Percentiles rank a stretch among this genome's conserved stretches.
Evolutionary conservation across 2,888 invertebrate genomes (phyloP).

Genomic region (Crioceris asparagi): DNA sequence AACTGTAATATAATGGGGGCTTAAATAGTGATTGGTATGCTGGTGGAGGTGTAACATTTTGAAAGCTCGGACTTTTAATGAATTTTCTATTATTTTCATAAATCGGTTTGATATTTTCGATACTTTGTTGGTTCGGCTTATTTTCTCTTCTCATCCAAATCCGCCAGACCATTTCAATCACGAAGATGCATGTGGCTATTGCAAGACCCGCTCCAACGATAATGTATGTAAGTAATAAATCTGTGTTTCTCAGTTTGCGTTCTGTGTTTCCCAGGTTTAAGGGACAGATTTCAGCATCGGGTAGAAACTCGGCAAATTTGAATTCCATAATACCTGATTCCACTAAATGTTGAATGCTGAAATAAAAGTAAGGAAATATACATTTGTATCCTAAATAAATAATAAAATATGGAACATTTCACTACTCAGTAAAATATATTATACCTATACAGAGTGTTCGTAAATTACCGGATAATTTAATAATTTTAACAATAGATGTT

Average conservation of each 20-base stretch:
- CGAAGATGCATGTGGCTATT: slow-evolving; percentile 53
- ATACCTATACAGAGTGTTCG: neutral
- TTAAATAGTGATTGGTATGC: slow-evolving; percentile 54
- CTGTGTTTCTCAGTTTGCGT: slow-evolving; percentile 62
- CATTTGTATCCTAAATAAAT: no score
- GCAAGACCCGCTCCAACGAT: slow-evolving; percentile 61
- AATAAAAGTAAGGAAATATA: no score
- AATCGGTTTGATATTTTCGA: neutral
- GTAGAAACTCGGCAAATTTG: slow-evolving; percentile 51
- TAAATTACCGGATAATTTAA: neutral
- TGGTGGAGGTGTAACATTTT: slow-evolving; percentile 43
- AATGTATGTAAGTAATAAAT: slow-evolving; percentile 69
- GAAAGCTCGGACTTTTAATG: neutral
- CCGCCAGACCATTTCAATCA: slow-evolving; percentile 45
- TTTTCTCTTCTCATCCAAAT: no score
- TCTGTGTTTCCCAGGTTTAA: slow-evolving; percentile 71
- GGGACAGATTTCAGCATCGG: slow-evolving; percentile 70
- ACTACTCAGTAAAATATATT: no score
- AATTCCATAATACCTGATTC: slow-evolving; percentile 68
- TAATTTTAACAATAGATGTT: no score
- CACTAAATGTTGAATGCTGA: slow-evolving; percentile 54
- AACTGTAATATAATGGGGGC: slow-evolving; percentile 27
- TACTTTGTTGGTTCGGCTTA: no score
- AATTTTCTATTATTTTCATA: neutral
- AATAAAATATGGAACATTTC: no score